Evolutionary conservation across 2,797 vertebrate species (phyloP).

Genomic region (Hirundo rustica): DNA sequence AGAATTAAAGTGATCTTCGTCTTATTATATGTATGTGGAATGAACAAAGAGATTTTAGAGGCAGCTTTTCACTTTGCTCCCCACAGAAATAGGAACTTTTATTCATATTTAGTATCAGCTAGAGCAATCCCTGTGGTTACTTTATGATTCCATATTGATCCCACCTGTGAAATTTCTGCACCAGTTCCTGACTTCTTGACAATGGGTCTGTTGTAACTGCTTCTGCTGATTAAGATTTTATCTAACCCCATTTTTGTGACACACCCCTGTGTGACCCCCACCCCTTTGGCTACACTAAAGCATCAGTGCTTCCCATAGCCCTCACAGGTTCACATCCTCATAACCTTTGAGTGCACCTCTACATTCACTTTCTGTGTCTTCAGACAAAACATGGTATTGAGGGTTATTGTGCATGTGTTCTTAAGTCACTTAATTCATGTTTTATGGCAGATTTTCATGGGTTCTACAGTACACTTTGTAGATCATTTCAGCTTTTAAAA

Average conservation of each 20-base stretch:
- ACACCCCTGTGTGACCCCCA: accelerated
- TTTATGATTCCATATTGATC: neutral
- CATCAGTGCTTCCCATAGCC: neutral
- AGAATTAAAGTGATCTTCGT: neutral
- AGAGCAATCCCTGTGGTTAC: neutral
- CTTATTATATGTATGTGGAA: neutral
- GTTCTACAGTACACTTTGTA: neutral
- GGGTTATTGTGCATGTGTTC: neutral
- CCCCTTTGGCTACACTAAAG: neutral
- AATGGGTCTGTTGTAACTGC: neutral
- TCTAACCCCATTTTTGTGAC: neutral
- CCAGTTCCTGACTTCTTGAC: neutral
- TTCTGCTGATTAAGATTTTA: neutral
- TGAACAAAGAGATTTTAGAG: neutral
- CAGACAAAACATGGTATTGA: neutral
- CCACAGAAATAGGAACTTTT: neutral
- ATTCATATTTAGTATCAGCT: neutral
- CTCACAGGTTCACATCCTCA: neutral
- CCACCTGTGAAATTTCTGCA: neutral
- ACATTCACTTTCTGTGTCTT: neutral
- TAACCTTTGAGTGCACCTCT: neutral
- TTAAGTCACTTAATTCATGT: neutral
- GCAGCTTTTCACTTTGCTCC: neutral
- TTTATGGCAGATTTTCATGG: neutral
- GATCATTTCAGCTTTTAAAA: neutral